Percentiles rank a stretch among this genome's conserved stretches.
Evolutionary conservation across 2,113 vertebrate species (phyloP).

Genomic region (Chitala chitala): DNA sequence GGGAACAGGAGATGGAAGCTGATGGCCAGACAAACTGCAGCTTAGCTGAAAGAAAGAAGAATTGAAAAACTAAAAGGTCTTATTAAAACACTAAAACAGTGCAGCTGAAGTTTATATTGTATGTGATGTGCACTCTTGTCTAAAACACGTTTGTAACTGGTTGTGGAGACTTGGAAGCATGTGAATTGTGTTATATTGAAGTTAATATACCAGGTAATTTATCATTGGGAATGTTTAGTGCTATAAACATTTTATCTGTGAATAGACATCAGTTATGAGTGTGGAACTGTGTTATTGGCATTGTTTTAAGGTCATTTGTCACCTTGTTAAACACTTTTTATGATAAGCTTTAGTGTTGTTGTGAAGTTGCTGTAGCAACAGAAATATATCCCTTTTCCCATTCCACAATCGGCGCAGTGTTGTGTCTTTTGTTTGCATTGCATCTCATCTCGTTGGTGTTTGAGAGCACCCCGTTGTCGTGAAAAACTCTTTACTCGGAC

Average conservation of each 20-base stretch:
- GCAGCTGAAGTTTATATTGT: too few species aligned
- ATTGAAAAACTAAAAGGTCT: too few species aligned
- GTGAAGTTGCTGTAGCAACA: too few species aligned
- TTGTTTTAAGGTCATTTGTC: neutral
- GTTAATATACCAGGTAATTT: neutral
- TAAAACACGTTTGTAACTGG: neutral
- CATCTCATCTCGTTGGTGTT: neutral
- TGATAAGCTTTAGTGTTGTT: neutral
- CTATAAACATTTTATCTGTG: neutral
- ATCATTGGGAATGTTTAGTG: neutral
- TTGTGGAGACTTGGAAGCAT: neutral
- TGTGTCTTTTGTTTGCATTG: neutral
- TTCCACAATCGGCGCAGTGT: neutral
- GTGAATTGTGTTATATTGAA: neutral
- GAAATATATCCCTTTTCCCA: neutral
- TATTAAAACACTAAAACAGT: too few species aligned
- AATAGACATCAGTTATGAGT: neutral
- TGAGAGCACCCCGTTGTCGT: neutral
- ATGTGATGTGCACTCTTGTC: too few species aligned
- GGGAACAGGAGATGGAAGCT: too few species aligned
- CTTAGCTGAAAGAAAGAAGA: too few species aligned
- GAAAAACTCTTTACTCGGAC: neutral
- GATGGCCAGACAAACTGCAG: too few species aligned
- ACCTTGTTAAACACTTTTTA: constrained; percentile 11
- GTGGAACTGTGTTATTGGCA: neutral